phyloP scores from a whole-genome alignment of 2,888 invertebrate species.

The Synergus gifuensis region DNA sequence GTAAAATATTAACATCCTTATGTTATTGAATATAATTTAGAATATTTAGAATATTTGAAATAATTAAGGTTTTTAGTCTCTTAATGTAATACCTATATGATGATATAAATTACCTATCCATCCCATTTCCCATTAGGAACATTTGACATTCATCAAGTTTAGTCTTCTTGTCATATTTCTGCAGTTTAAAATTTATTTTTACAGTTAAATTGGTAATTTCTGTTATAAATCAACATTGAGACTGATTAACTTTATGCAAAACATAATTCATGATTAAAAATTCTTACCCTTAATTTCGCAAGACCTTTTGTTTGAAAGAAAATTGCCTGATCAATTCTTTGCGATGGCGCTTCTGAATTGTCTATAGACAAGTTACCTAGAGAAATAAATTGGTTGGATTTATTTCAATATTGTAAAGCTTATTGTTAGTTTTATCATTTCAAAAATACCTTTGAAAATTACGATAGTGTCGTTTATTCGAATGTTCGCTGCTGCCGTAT shows the following conservation, averaged over 20 bases:
- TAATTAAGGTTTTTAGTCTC: neutral
- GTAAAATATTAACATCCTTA: neutral
- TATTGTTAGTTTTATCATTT: neutral
- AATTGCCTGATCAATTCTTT: neutral
- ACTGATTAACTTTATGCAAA: neutral
- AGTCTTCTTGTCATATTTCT: neutral
- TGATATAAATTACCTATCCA: neutral
- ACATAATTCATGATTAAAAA: neutral
- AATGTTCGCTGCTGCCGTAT: conserved; percentile 50
- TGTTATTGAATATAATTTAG: neutral
- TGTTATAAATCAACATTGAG: neutral
- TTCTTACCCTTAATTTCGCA: neutral
- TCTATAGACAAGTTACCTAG: neutral
- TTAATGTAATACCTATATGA: neutral
- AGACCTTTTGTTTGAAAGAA: neutral
- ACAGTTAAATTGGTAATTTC: neutral
- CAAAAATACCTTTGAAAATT: conserved; percentile 52
- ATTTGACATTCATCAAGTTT: neutral
- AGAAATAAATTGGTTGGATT: neutral
- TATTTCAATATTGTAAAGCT: neutral
- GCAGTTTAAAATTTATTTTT: neutral
- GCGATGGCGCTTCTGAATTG: neutral
- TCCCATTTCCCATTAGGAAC: neutral
- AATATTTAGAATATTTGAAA: neutral
- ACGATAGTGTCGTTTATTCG: conserved; percentile 51